phyloP scores from a whole-genome alignment of 2,797 vertebrate species.

The Sebastes iracundus region DNA sequence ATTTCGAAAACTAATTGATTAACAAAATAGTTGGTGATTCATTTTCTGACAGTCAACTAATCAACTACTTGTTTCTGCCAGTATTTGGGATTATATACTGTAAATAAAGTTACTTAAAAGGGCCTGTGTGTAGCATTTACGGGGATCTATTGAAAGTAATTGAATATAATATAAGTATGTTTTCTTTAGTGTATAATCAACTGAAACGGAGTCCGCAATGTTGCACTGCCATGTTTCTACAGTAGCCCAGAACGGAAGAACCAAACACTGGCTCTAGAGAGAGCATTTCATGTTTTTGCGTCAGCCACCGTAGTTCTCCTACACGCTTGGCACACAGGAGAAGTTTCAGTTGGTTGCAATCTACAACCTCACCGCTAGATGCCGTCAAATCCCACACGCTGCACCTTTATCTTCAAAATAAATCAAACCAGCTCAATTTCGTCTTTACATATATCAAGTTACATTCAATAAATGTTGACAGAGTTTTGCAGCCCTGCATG shows the following conservation, averaged over 20 bases:
- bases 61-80: no score
- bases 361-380: not conserved
- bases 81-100: no score
- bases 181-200: not conserved
- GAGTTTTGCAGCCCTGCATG: not conserved
- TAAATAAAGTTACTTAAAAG: not conserved
- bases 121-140: not conserved
- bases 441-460: not conserved
- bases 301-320: no score
- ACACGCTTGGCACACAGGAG: not conserved
- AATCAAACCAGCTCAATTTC: rapidly evolving
- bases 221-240: not conserved
- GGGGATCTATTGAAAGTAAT: not conserved
- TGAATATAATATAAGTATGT: not conserved
- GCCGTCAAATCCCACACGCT: not conserved
- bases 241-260: no score
- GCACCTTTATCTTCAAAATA: not conserved
- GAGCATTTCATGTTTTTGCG: no score
- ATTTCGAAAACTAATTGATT: not conserved
- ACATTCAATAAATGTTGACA: not conserved
- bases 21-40: not conserved
- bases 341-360: not conserved
- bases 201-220: not conserved
- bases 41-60: not conserved
- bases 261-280: no score